Evolutionary conservation across 2,113 vertebrate genomes (phyloP).

Genomic region (Uria aalge): DNA sequence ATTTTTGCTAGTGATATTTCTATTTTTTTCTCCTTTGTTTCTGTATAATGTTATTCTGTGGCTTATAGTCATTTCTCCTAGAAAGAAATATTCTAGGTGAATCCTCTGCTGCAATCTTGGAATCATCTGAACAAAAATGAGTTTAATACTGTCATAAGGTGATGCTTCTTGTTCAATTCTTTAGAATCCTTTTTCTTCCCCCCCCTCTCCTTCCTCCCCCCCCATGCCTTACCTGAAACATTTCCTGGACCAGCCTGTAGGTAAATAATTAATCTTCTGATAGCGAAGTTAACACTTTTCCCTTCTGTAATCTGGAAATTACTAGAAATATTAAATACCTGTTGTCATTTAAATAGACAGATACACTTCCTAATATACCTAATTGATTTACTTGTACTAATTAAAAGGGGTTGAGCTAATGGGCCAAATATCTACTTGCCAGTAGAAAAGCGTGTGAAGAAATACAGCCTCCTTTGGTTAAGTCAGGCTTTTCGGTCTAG

Average conservation of each 20-base stretch:
- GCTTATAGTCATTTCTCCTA: neutral
- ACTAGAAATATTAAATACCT: neutral
- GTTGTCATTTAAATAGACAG: neutral
- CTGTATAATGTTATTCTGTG: neutral
- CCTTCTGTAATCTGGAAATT: neutral
- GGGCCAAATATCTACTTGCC: neutral
- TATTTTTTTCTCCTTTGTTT: neutral
- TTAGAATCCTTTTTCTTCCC: neutral
- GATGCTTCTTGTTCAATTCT: neutral
- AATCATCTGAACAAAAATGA: neutral
- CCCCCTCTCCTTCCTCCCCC: too few relatives aligned
- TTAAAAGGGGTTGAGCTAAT: neutral
- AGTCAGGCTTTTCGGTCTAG: neutral
- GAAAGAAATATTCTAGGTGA: neutral
- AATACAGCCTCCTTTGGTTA: neutral
- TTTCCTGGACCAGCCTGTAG: neutral
- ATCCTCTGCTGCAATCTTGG: neutral
- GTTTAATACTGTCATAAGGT: neutral
- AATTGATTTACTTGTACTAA: neutral
- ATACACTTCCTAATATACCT: neutral
- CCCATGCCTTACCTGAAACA: neutral
- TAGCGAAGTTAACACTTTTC: neutral
- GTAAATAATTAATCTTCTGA: neutral
- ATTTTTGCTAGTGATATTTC: neutral
- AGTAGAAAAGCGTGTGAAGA: neutral